phyloP scores from a whole-genome alignment of 2,797 vertebrate genomes.

The Lophotriccus pileatus region DNA sequence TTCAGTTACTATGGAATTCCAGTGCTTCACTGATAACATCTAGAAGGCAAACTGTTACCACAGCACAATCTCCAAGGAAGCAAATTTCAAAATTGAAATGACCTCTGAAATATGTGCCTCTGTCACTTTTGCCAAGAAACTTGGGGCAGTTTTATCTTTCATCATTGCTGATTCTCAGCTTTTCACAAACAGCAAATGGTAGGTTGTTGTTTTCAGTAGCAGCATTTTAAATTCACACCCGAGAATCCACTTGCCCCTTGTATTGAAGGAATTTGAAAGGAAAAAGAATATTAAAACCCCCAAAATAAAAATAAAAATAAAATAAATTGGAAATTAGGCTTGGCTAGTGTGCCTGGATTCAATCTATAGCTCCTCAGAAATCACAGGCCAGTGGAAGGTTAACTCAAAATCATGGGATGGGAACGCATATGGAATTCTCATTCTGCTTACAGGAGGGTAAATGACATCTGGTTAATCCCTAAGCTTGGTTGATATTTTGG shows the following conservation, averaged over 20 bases:
- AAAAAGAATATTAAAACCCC: not conserved
- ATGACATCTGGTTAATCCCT: not conserved
- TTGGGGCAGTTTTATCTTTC: constrained; percentile 37
- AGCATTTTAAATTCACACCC: not conserved
- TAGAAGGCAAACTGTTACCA: constrained; percentile 1
- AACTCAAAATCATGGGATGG: not conserved
- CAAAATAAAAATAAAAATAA: not conserved
- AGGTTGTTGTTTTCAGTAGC: not conserved
- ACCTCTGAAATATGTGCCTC: constrained; percentile 52
- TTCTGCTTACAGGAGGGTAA: not conserved
- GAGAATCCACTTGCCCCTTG: not conserved
- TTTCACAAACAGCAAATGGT: not conserved
- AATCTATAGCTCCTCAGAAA: constrained; percentile 32
- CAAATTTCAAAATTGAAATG: constrained; percentile 44
- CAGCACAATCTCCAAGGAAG: constrained; percentile 45
- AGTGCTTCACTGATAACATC: constrained; percentile 47
- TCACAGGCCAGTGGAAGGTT: constrained; percentile 17
- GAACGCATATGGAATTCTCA: constrained; percentile 17
- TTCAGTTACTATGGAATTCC: constrained; percentile 27
- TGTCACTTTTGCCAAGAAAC: constrained; percentile 34
- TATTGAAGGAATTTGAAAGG: not conserved
- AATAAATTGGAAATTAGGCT: not conserved
- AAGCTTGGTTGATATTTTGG: not conserved
- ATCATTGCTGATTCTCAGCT: not conserved
- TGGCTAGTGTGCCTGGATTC: constrained; percentile 14